Conservation (phyloP, 2,113 vertebrate genomes). For the Aplodontia rufa region DNA sequence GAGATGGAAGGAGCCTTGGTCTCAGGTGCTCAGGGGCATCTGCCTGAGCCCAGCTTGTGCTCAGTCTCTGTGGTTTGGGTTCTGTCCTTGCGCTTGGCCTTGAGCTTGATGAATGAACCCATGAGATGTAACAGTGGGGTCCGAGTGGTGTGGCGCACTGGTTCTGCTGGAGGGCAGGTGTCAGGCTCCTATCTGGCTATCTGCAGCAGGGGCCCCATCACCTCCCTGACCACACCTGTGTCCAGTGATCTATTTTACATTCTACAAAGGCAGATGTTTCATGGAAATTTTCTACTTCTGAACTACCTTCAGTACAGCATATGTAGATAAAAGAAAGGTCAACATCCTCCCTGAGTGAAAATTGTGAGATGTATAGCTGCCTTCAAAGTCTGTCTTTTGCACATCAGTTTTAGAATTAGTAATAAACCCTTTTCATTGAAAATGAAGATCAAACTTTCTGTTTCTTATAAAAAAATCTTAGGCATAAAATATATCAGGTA, state of each 20-base stretch:
- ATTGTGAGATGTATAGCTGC: neutral
- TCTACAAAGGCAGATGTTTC: neutral
- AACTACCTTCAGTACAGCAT: neutral
- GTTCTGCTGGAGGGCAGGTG: neutral
- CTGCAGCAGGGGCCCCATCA: no score
- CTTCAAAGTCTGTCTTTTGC: neutral
- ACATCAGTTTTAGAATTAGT: neutral
- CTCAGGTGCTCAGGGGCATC: neutral
- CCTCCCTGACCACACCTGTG: neutral
- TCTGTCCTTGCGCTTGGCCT: neutral
- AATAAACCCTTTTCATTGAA: neutral
- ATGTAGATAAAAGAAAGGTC: neutral
- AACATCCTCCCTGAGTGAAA: neutral
- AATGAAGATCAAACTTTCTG: constrained; percentile 3
- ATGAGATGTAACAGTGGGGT: neutral
- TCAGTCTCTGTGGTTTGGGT: neutral
- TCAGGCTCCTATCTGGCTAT: neutral
- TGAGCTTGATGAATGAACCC: neutral
- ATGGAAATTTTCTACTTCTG: neutral
- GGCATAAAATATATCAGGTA: neutral
- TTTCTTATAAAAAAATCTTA: constrained; percentile 42
- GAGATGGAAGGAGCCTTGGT: neutral
- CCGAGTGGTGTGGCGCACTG: neutral
- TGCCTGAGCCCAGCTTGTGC: neutral
- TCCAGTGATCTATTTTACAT: neutral